A percentile compares a stretch with the other conserved stretches of the same genome.
Evolutionary conservation across 2,888 invertebrate genomes (phyloP).

Genomic region (Cryptus viduatorius): DNA sequence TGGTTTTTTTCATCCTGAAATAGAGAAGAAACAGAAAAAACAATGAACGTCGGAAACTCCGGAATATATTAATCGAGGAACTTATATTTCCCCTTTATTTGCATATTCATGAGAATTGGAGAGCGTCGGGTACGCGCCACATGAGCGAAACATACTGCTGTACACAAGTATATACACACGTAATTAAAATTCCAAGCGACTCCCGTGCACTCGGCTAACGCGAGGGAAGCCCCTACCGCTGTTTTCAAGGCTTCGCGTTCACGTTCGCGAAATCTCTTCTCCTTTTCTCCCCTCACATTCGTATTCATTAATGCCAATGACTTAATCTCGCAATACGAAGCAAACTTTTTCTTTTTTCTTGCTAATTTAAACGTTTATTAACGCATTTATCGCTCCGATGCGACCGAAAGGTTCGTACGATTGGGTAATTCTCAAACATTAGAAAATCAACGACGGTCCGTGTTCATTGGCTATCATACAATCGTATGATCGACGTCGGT

Average conservation of each 20-base stretch:
- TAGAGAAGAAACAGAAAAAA: constrained; percentile 69
- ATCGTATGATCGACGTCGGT: background rate
- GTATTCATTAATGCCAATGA: constrained; percentile 44
- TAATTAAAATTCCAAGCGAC: constrained; percentile 63
- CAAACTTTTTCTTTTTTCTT: background rate
- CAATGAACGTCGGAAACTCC: constrained; percentile 62
- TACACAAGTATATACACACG: constrained; percentile 31
- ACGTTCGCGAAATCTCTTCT: constrained; percentile 40
- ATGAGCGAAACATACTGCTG: constrained; percentile 15
- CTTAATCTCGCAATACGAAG: background rate
- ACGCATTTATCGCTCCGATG: background rate
- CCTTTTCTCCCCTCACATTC: background rate
- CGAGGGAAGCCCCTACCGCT: background rate
- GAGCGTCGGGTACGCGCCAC: constrained; percentile 20
- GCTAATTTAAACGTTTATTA: background rate
- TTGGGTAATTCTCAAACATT: background rate
- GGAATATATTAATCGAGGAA: constrained; percentile 19
- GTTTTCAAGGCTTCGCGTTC: constrained; percentile 3
- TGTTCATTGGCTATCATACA: too few species aligned
- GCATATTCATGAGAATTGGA: constrained; percentile 55
- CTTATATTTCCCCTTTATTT: constrained; percentile 55
- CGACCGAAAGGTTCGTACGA: background rate
- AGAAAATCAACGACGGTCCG: too few species aligned
- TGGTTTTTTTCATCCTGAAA: constrained; percentile 99
- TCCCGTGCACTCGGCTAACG: constrained; percentile 44